Conservation (phyloP, 2,113 vertebrate species). For the Chloropsis cyanopogon region DNA sequence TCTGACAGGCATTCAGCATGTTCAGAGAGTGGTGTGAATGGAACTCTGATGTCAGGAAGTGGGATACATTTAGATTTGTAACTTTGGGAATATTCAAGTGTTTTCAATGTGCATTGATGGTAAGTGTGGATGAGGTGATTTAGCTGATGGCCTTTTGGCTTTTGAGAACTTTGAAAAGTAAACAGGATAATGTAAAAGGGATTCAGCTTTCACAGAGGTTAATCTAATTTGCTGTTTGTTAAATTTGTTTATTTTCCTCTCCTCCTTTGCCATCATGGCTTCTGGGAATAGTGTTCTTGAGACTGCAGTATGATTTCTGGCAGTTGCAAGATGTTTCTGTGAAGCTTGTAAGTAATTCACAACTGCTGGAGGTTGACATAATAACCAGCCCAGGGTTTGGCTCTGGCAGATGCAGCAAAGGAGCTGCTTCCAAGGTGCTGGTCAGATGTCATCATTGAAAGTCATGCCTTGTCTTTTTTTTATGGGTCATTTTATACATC, state of each 20-base stretch:
- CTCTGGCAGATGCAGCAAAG: constrained; percentile 10
- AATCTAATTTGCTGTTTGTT: not conserved
- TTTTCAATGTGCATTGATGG: not conserved
- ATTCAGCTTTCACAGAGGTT: not conserved
- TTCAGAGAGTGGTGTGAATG: not conserved
- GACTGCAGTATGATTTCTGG: not conserved
- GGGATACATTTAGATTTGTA: not conserved
- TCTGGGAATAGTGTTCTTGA: constrained; percentile 23
- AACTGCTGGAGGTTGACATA: not conserved
- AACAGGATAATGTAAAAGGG: not conserved
- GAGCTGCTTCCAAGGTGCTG: not conserved
- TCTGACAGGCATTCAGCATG: not conserved
- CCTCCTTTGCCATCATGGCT: not conserved
- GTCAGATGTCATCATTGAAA: not conserved
- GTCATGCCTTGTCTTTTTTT: not conserved
- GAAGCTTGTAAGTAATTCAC: not conserved
- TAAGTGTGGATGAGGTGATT: not conserved
- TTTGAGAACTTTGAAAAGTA: not conserved
- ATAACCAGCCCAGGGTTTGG: not conserved
- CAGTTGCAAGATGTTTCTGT: constrained; percentile 25
- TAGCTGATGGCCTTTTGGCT: not conserved
- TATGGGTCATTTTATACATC: not conserved
- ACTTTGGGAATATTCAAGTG: not conserved
- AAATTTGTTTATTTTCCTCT: not conserved
- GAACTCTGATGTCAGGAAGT: not conserved